phyloP scores from a whole-genome alignment of 1,140 invertebrate genomes.

The Nylanderia fulva region DNA sequence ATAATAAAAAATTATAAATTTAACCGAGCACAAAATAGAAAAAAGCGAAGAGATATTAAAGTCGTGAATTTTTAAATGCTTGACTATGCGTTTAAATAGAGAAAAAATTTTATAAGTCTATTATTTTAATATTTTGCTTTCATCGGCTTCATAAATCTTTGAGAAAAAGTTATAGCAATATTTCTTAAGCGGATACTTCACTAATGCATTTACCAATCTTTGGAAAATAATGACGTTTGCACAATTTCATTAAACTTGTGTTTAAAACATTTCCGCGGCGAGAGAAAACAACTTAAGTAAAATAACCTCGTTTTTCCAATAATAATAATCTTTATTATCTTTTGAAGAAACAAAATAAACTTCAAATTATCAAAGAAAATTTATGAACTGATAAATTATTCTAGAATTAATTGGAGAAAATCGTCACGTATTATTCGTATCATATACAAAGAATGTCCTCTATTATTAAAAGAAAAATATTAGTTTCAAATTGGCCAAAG shows the following conservation, averaged over 20 bases:
- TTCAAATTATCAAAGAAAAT: not conserved
- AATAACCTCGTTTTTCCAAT: not conserved
- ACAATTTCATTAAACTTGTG: constrained; percentile 27
- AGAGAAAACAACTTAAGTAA: not conserved
- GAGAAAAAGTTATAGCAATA: constrained; percentile 11
- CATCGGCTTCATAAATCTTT: not conserved
- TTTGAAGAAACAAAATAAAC: not conserved
- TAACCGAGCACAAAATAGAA: too few relatives aligned
- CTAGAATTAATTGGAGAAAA: not conserved
- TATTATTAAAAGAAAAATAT: not conserved
- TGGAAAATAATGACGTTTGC: constrained; percentile 9
- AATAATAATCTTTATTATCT: constrained; percentile 5
- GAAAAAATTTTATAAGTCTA: not conserved
- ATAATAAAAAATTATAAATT: too few relatives aligned
- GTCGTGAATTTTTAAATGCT: not conserved
- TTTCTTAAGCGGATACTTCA: constrained; percentile 5
- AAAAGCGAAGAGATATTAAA: too few relatives aligned
- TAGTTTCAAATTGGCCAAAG: not conserved
- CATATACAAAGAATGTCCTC: too few relatives aligned
- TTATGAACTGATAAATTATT: not conserved
- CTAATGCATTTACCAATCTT: not conserved
- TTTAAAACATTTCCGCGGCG: constrained; percentile 17
- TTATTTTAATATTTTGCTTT: constrained; percentile 17
- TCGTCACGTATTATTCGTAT: too few relatives aligned
- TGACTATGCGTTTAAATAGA: not conserved